A percentile compares a stretch with the other conserved stretches of the same genome.
phyloP scores from a whole-genome alignment of 1,140 invertebrate species.

The Pogonomyrmex barbatus region DNA sequence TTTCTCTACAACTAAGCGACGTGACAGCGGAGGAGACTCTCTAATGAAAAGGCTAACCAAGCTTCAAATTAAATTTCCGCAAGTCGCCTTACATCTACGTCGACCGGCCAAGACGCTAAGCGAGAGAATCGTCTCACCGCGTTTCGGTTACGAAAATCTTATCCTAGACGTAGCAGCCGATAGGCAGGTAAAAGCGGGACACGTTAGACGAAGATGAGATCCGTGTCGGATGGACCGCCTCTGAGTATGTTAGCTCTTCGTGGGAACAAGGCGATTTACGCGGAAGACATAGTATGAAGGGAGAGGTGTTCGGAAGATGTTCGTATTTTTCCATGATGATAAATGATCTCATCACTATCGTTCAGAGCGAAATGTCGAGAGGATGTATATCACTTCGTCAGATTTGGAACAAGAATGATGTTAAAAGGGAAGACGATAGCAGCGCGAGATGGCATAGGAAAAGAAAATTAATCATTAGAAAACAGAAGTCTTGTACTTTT shows the following conservation, averaged over 20 bases:
- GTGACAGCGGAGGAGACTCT: constrained; percentile 47
- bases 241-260: constrained; percentile 28
- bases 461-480: neutral
- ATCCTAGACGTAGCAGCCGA: constrained; percentile 30
- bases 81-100: constrained; percentile 31
- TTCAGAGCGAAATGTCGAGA: constrained; percentile 64
- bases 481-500: neutral
- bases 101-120: neutral
- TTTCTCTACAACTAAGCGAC: constrained; percentile 18
- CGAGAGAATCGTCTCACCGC: constrained; percentile 45
- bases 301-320: constrained; percentile 32
- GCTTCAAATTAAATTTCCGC: constrained; percentile 56
- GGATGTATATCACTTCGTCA: constrained; percentile 13
- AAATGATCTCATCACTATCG: constrained; percentile 72
- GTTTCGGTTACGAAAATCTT: constrained; percentile 63
- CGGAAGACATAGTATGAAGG: constrained; percentile 40
- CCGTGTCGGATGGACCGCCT: constrained; percentile 51
- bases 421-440: neutral
- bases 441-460: constrained; percentile 44
- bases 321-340: constrained; percentile 74
- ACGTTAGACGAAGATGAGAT: constrained; percentile 56
- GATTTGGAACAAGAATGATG: neutral
- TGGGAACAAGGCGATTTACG: constrained; percentile 69
- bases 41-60: constrained; percentile 60
- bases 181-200: constrained; percentile 64